phyloP scores from a whole-genome alignment of 2,888 invertebrate species.

The Ophion obscuratus region DNA sequence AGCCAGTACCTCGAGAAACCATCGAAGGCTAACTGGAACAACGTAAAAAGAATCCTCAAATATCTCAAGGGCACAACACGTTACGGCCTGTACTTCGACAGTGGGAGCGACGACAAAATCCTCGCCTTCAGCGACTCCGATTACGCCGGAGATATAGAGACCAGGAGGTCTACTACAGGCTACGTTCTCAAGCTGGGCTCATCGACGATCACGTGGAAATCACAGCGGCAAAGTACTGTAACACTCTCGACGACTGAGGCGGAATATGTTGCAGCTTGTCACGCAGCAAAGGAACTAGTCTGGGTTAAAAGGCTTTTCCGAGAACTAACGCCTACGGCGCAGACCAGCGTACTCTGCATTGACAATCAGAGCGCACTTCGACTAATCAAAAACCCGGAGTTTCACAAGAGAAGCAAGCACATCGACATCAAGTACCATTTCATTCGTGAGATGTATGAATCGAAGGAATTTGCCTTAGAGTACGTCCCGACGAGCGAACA shows the following conservation, averaged over 20 bases:
- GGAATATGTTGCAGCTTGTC: too few relatives aligned
- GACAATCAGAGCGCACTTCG: slow-evolving; percentile 48
- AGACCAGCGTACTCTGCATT: slow-evolving; percentile 18
- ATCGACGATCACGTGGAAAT: slow-evolving; percentile 35
- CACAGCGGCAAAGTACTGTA: slow-evolving; percentile 42
- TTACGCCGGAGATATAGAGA: slow-evolving; percentile 11
- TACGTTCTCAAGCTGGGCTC: slow-evolving; percentile 7
- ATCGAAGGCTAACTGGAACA: slow-evolving; percentile 36
- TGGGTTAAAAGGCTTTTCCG: slow-evolving; percentile 37
- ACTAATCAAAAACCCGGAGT: slow-evolving; percentile 39
- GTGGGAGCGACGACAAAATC: not conserved
- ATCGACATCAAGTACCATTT: slow-evolving; percentile 42
- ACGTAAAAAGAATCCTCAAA: slow-evolving; percentile 15
- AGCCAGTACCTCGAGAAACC: slow-evolving; percentile 45
- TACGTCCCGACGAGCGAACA: slow-evolving; percentile 28
- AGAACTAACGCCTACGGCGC: slow-evolving; percentile 7
- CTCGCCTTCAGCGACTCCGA: slow-evolving; percentile 12
- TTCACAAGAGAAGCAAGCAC: slow-evolving; percentile 44
- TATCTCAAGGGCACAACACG: slow-evolving; percentile 12
- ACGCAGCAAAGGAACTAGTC: slow-evolving; percentile 34
- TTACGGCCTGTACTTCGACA: slow-evolving; percentile 4
- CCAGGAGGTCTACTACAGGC: slow-evolving; percentile 5
- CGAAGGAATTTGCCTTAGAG: slow-evolving; percentile 26
- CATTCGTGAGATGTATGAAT: slow-evolving; percentile 31
- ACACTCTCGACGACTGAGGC: slow-evolving; percentile 39